Conservation (phyloP, 2,888 invertebrate species). For the Polyommatus iphigenia region DNA sequence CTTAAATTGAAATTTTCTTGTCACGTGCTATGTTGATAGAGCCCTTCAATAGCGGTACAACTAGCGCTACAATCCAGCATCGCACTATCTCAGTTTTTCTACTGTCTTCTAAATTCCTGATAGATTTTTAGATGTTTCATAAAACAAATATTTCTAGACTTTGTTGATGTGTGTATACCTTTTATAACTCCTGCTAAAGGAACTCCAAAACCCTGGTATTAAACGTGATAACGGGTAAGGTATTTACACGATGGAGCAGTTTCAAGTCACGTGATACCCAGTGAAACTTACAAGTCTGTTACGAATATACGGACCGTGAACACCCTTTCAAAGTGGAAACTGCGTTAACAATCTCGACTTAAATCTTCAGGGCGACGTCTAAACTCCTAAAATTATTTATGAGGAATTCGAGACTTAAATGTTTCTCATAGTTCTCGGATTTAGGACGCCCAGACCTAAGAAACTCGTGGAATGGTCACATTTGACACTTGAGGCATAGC, state of each 20-base stretch:
- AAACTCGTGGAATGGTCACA: neutral
- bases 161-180: neutral
- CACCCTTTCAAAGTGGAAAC: slow-evolving; percentile 34
- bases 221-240: neutral
- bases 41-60: no score
- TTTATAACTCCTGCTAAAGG: neutral
- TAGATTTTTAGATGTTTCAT: no score
- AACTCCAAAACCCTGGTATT: neutral
- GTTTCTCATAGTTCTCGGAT: slow-evolving; percentile 10
- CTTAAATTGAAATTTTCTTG: neutral
- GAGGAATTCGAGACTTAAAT: slow-evolving; percentile 22
- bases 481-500: neutral
- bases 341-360: slow-evolving; percentile 35
- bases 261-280: neutral
- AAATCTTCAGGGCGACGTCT: slow-evolving; percentile 31
- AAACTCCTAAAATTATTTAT: slow-evolving; percentile 24
- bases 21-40: no score
- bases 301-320: slow-evolving; percentile 13
- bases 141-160: no score
- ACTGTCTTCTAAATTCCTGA: no score
- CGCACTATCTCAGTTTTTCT: no score
- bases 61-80: no score
- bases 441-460: neutral
- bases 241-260: neutral
- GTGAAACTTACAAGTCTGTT: slow-evolving; percentile 4